These are phyloP conservation scores for Pachyseris speciosa DNA, from an alignment of 64 coral and sea anemone species.

Conservation along the genomic window DNA sequence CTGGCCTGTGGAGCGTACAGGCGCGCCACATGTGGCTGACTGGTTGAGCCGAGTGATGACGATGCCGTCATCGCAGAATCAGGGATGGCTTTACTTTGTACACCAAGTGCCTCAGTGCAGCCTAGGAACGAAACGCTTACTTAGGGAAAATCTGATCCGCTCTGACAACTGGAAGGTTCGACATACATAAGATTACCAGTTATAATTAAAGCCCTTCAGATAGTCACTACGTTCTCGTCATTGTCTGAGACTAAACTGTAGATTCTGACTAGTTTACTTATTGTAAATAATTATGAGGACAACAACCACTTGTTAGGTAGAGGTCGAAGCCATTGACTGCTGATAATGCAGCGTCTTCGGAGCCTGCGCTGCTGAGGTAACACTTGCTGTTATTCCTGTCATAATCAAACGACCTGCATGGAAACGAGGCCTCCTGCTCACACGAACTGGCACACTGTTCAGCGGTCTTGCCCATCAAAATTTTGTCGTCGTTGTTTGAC, in stretches of 20 bases:
- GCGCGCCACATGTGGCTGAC: constrained; percentile 61
- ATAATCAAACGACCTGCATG: constrained; percentile 95
- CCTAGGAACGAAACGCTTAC: constrained; percentile 11
- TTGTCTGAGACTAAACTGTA: too few relatives aligned
- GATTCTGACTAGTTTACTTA: too few relatives aligned
- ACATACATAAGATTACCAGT: too few relatives aligned
- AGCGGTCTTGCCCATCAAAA: constrained; percentile 32
- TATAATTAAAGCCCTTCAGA: too few relatives aligned
- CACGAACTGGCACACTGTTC: constrained; percentile 84
- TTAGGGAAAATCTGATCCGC: neutral
- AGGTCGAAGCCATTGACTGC: constrained; percentile 63
- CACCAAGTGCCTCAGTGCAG: constrained; percentile 84
- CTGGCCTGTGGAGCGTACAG: constrained; percentile 57
- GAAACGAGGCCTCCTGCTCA: constrained; percentile 67
- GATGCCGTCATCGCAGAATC: constrained; percentile 85
- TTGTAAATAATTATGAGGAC: too few relatives aligned
- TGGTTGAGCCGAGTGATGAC: constrained; percentile 57
- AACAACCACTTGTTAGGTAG: constrained; percentile 86
- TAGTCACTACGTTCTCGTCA: too few relatives aligned
- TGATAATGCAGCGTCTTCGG: neutral
- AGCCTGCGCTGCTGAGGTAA: constrained; percentile 72
- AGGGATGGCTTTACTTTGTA: constrained; percentile 74
- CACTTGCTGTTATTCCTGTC: constrained; percentile 64
- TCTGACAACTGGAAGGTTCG: too few relatives aligned
- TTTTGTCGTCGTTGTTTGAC: constrained; percentile 68